These are phyloP conservation scores for Drosophila arawakana DNA, from an alignment of 1,140 invertebrate species.

Conservation along the genomic window DNA sequence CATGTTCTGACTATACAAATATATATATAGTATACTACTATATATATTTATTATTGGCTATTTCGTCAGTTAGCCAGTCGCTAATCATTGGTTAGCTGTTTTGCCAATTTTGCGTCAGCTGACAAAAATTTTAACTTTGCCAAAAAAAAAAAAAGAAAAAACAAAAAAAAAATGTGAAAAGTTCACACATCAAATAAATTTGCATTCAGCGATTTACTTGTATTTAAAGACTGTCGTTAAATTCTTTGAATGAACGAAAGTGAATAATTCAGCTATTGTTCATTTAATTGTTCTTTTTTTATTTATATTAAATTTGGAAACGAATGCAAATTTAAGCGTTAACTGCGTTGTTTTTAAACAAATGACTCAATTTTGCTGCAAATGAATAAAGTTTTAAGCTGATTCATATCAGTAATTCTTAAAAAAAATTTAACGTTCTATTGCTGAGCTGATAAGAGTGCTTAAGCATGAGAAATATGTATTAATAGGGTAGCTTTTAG, in stretches of 20 bases:
- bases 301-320: slow-evolving; percentile 2
- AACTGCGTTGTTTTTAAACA: slow-evolving; percentile 14
- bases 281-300: slow-evolving; percentile 6
- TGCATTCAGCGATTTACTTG: slow-evolving; percentile 15
- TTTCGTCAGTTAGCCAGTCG: slow-evolving; percentile 21
- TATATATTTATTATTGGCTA: slow-evolving; percentile 60
- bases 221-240: slow-evolving; percentile 6
- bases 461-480: not conserved
- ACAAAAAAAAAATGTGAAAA: slow-evolving; percentile 31
- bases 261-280: slow-evolving; percentile 2
- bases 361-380: not conserved
- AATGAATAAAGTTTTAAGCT: not conserved
- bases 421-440: no score
- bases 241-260: slow-evolving; percentile 7
- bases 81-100: slow-evolving; percentile 7
- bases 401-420: not conserved
- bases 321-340: slow-evolving; percentile 2
- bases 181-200: slow-evolving; percentile 15
- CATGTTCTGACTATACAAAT: slow-evolving; percentile 8
- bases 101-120: slow-evolving; percentile 47
- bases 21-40: not conserved
- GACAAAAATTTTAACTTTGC: slow-evolving; percentile 49
- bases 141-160: slow-evolving; percentile 26
- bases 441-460: not conserved
- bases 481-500: not conserved